A percentile compares a stretch with the other conserved stretches of the same genome.
phyloP scores from a whole-genome alignment of 2,797 vertebrate genomes.

The Poliocrania exsul region DNA sequence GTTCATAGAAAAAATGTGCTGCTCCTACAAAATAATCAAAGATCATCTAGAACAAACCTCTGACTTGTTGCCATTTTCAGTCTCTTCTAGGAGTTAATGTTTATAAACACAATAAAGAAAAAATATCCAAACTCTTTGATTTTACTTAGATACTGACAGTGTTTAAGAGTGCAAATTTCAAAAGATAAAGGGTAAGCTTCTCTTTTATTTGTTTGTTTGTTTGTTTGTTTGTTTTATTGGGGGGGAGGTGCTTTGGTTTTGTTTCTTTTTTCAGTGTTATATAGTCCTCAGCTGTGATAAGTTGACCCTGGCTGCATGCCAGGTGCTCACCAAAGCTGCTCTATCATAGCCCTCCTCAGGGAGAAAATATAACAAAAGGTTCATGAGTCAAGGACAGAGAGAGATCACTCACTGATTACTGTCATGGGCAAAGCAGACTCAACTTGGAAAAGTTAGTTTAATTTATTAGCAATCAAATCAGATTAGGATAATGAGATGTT shows the following conservation, averaged over 20 bases:
- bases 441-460: background rate
- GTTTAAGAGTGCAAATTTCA: background rate
- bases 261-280: background rate
- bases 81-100: background rate
- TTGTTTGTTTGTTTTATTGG: background rate
- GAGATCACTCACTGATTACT: background rate
- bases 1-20: background rate
- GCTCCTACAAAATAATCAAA: background rate
- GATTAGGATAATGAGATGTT: background rate
- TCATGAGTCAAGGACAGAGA: background rate
- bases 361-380: background rate
- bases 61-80: background rate
- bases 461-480: background rate
- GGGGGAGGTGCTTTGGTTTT: accelerated
- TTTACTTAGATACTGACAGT: background rate
- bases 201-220: background rate
- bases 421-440: background rate
- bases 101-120: background rate
- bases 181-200: background rate
- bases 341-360: background rate
- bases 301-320: background rate
- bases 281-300: background rate
- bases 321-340: background rate
- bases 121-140: background rate
- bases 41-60: background rate